phyloP scores from a whole-genome alignment of 2,797 vertebrate species.

The Ciconia nigra region DNA sequence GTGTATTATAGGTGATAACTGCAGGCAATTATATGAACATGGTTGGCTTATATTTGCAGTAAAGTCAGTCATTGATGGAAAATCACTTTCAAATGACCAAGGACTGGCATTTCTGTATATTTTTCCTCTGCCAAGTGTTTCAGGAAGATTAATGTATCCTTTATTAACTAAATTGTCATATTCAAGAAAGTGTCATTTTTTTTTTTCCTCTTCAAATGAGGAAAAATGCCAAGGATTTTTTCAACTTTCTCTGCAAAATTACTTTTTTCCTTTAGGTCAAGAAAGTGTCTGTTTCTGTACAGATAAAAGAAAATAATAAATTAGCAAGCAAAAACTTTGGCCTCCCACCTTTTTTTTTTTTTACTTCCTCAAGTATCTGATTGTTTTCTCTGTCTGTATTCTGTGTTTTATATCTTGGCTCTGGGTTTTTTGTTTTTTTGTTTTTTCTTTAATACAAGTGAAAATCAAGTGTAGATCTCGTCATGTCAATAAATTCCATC shows the following conservation, averaged over 20 bases:
- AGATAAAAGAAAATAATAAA: background rate
- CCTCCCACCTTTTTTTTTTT: fast-evolving
- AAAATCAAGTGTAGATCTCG: background rate
- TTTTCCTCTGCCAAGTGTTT: background rate
- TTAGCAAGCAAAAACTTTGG: background rate
- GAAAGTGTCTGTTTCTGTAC: background rate
- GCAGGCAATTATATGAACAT: background rate
- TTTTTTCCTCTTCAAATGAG: background rate
- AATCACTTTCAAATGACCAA: background rate
- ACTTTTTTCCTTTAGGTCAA: background rate
- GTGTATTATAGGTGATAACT: background rate
- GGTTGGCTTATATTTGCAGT: background rate
- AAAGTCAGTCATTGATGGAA: background rate
- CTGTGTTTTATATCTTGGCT: background rate
- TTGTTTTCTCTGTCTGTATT: background rate
- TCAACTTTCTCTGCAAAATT: background rate
- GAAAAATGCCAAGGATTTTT: background rate
- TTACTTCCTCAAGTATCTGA: background rate
- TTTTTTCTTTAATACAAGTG: background rate
- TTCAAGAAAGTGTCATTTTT: background rate
- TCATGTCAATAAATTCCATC: background rate
- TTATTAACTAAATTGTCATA: background rate
- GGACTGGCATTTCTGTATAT: background rate
- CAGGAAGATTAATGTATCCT: background rate
- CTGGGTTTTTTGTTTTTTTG: background rate